Conservation (phyloP, 2,888 invertebrate genomes). For the Dendrolimus houi region DNA sequence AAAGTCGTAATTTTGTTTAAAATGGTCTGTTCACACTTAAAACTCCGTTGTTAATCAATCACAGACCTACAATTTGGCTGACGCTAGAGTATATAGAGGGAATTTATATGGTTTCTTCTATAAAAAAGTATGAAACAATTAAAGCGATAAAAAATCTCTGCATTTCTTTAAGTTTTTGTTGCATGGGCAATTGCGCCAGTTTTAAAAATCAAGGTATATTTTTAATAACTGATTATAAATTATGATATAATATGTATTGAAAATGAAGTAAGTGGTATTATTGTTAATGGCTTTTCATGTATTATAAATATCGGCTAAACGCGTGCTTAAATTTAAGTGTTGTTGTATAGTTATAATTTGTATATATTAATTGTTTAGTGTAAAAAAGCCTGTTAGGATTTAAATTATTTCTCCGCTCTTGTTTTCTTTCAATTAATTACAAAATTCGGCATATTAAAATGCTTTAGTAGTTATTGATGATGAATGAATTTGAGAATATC, state of each 20-base stretch:
- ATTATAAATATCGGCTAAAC: conserved; percentile 37
- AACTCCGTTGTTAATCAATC: no score
- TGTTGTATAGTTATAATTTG: conserved; percentile 46
- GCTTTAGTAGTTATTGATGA: no score
- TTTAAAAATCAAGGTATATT: conserved; percentile 9
- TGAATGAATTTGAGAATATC: conserved; percentile 6
- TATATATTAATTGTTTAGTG: conserved; percentile 32
- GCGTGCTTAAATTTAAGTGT: conserved; percentile 34
- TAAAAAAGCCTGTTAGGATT: conserved; percentile 7
- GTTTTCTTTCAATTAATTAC: no score
- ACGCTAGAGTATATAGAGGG: no score
- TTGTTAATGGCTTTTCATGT: conserved; percentile 53
- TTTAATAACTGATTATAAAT: conserved; percentile 21
- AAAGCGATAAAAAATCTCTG: no score
- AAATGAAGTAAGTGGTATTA: conserved; percentile 24
- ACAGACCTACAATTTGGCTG: no score
- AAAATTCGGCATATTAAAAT: no score
- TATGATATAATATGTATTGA: conserved; percentile 15
- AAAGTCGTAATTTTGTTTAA: no score
- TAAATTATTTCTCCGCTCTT: background rate
- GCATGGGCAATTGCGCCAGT: background rate
- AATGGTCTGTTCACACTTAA: no score
- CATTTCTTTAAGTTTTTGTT: no score
- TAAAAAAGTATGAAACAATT: no score
- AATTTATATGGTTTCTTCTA: no score